Evolutionary conservation across 2,888 invertebrate genomes (phyloP), one percentile per base, ranked within the genome.

Genomic region (Tetheella fluctuosa): DNA sequence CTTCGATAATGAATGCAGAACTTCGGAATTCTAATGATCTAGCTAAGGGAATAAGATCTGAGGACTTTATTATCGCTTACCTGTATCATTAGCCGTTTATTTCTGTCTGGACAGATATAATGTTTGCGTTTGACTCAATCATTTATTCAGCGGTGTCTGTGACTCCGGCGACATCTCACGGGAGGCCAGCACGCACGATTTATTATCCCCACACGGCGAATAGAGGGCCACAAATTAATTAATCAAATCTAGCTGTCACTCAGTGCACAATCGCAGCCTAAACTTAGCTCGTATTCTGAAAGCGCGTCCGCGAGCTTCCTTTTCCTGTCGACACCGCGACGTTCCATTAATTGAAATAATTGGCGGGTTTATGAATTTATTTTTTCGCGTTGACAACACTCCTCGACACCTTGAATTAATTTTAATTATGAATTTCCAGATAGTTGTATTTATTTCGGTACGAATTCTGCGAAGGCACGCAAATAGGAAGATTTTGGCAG

Each of bases 281-380:
- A 86, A 90, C 74, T 85, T 89, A 87, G 88, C 83, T 73, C 69
- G 67, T 70, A 77, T 73, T 73, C 71, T 69, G 70, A 48, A 48
- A 67, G 64, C 74, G 69, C 71, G 76, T 74, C 74, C 79, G 74
- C 68, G 76, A 76, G 86, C 80, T 92, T 92, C 91, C 91, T 87
- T 87, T 91, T 92, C 91, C 91, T 90, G 91, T 89, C 88, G 80
- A 79, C 88, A 75, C 80, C 75, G 80, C 78, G 84, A 86, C 88
- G 87, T 89, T 86, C 74, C 88, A 90, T 92, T 91, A 90, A 91
- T 90, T 90, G 91, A 88, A 86, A 88, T 91, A 91, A 91, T 92
- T 92, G 91, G 90, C 90, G 87, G 82, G 77, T 77, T 79, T 80
- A 72, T 73, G 68, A 76, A 81, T 85, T 85, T 86, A 80, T 86